Evolutionary conservation across 2,888 invertebrate species (phyloP), one percentile per base, ranked within the genome.

Genomic region (Aphelenchoides bicaudatus): DNA sequence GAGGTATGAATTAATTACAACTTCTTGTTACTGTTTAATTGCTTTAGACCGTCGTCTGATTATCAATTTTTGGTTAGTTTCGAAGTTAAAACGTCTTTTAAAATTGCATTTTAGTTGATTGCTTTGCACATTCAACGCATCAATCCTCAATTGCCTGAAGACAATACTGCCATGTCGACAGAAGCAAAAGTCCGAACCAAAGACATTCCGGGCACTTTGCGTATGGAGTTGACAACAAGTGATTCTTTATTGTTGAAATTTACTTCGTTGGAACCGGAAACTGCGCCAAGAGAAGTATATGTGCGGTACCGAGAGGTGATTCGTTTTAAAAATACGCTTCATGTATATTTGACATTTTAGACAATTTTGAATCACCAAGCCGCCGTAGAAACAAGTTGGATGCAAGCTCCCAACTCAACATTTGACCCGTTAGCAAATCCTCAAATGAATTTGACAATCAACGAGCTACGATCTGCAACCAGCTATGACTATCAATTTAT

Each of bases 401-500:
- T 68, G 31, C 48, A 66, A 5, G 67, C 73, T 1, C 49, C 66
- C 1, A 77, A 77, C 49, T 67, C 73, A 4, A 66, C 73, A 1
- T 76, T 75, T 53, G 68, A 68, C 16, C 71, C 72, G 2, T 51
- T 54, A 25, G 60, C n/a, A 1, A 69, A 65, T 23, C 28, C 28
- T 3, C 34, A 52, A 10, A 28, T 64, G 29, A 55, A 47, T 16
- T 39, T 70, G 13, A 50, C 43, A 8, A 65, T 67, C 48, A 57
- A 49, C 21, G 51, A 47, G 6, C 64, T 72, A 8, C 59, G 71
- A 0, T 72, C 77, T 6, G 75, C 75, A 3, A 77, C 75, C 23
- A 63, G 72, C 0, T 77, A 77, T 48, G 77, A 78, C 53, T 78
- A 69, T 59, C 70, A 75, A 8, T 77, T 74, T 53, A 72, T 72